phyloP scores from a whole-genome alignment of 2,888 invertebrate genomes.

The Choreutis nemorana region DNA sequence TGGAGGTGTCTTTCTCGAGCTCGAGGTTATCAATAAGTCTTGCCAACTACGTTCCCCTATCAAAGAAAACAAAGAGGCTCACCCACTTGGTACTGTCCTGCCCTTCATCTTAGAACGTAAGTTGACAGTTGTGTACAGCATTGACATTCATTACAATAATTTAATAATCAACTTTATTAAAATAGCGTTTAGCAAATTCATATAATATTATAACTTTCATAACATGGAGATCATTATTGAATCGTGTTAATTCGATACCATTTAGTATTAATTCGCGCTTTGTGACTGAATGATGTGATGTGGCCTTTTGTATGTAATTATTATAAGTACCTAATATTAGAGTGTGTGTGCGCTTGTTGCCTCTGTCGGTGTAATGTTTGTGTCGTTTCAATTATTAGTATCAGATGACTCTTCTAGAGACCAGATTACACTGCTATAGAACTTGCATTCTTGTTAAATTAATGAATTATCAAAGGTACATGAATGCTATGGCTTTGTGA shows the following conservation, averaged over 20 bases:
- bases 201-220: too few species aligned
- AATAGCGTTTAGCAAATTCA: too few species aligned
- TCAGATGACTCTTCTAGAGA: too few species aligned
- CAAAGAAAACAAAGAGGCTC: constrained; percentile 31
- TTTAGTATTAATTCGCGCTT: constrained; percentile 50
- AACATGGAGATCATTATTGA: too few species aligned
- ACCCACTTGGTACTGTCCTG: constrained; percentile 27
- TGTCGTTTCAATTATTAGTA: constrained; percentile 28
- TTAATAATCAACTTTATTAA: constrained; percentile 33
- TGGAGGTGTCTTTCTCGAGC: constrained; percentile 40
- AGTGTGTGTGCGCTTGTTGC: constrained; percentile 57
- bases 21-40: constrained; percentile 22
- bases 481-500: too few species aligned
- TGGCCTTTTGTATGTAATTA: constrained; percentile 62
- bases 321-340: constrained; percentile 34
- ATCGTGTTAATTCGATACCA: too few species aligned
- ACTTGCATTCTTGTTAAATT: too few species aligned
- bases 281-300: constrained; percentile 66
- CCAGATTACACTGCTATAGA: too few species aligned
- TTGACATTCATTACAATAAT: constrained; percentile 40
- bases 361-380: constrained; percentile 38
- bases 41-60: constrained; percentile 37
- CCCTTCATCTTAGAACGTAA: constrained; percentile 27
- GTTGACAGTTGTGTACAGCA: constrained; percentile 42
- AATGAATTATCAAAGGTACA: too few species aligned